A percentile compares a stretch with the other conserved stretches of the same genome.
phyloP scores from a whole-genome alignment of 2,113 vertebrate genomes.

The Chionomys nivalis region DNA sequence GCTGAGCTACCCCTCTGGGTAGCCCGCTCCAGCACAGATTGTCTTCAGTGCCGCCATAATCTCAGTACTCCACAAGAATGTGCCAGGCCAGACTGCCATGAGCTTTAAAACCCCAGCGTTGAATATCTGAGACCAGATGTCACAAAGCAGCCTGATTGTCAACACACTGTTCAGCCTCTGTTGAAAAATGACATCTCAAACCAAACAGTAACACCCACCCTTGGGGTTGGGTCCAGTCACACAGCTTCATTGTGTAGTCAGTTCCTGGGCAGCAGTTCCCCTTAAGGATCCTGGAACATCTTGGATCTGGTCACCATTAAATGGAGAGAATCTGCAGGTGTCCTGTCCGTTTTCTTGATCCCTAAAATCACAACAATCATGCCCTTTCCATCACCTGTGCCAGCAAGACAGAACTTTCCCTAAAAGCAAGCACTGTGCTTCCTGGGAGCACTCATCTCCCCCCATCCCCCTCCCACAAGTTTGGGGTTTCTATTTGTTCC shows the following conservation, averaged over 20 bases:
- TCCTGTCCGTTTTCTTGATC: background rate
- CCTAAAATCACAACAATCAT: background rate
- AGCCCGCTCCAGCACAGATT: background rate
- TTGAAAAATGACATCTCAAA: slow-evolving; percentile 40
- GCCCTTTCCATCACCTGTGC: background rate
- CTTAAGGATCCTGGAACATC: background rate
- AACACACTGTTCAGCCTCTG: slow-evolving; percentile 3
- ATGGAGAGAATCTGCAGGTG: background rate
- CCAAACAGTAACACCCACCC: background rate
- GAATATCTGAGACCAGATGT: slow-evolving; percentile 45
- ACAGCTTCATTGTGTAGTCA: slow-evolving; percentile 4
- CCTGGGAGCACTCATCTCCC: background rate
- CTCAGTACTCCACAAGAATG: background rate
- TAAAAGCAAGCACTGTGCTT: background rate
- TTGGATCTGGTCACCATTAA: background rate
- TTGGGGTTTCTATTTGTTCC: background rate
- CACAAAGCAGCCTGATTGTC: slow-evolving; percentile 35
- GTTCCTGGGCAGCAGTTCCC: rapidly evolving
- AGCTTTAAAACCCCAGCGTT: slow-evolving; percentile 1
- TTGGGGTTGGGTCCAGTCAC: background rate
- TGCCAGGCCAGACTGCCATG: background rate
- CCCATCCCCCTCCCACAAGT: background rate
- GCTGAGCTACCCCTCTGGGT: background rate
- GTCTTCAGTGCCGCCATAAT: background rate
- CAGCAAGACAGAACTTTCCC: background rate